Evolutionary conservation across 2,797 vertebrate genomes (phyloP), one percentile per base, ranked within the genome.

Genomic region (Pseudocheirus occidentalis): DNA sequence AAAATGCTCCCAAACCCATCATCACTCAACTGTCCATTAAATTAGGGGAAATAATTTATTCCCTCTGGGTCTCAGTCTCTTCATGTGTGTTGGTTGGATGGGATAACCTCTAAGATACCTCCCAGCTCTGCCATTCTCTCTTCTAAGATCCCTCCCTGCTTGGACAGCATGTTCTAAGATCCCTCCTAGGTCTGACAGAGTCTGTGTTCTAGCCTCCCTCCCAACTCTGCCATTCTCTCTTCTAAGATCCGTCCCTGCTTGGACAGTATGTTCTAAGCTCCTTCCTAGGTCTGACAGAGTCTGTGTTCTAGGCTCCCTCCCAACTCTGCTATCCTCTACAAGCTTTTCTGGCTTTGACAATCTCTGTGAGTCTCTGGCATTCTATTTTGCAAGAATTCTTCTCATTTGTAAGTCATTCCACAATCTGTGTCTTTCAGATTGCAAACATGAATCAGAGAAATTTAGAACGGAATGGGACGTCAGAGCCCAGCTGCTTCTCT

Each of bases 401-500:
- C 73, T 81, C 18, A 81, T 81, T 81, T 46, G 73, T 81, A 81
- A 81, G 73, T 81, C 73, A 46, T 81, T 81, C 73, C 73, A 81
- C 73, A 81, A 81, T 81, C 73, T 81, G 73, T 81, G 73, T 27
- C 40, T 81, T 81, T 81, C 73, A 81, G 73, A 81, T 46, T 81
- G 73, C 73, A 81, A 81, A 81, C 73, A 81, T 81, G 73, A 81
- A 81, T 81, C 73, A 81, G 40, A 81, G 73, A 81, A 73, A 81
- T 81, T 81, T 10, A 24, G 73, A 81, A 81, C 73, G 46, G 40
- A 81, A 81, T 27, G 73, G 40, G 73, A 46, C 40, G 73, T 81
- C 73, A 46, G 21, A 81, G 73, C 9, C 73, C 73, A 46, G 73
- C 40, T 81, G 73, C 73, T 81, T 46, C 40, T 81, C 73, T 81